Evolutionary conservation across 2,797 vertebrate genomes (phyloP), one percentile per base, ranked within the genome.

Genomic region (Lithobates pipiens): DNA sequence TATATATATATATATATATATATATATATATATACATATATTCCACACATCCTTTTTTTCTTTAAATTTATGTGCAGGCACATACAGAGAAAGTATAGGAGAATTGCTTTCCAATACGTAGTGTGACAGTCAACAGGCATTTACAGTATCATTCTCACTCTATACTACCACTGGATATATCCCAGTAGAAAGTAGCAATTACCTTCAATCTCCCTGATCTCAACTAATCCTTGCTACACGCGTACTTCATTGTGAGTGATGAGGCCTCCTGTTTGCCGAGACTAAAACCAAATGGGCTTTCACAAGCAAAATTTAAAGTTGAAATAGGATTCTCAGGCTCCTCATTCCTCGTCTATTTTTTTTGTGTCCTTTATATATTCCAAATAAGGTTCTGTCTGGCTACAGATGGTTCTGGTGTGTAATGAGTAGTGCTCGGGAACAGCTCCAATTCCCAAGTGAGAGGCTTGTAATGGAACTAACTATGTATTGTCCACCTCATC

Each of bases 281-380:
- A 96, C 95, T 96, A 95, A 97, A 95, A 96, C 96, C 96, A 98
- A 98, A 99, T 97, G 97, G 97, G 98, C 96, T 99, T 95, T 97
- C 96, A 95, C 96, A 95, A 96, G 96, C 94, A 97, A 97, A 97
- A 98, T 97, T 98, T 97, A 97, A 97, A 97, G 96, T 97, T 95
- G 96, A 98, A 97, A 99, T 98, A 95, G 96, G 97, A 98, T 99
- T 98, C 97, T 95, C 95, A 91, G 91, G 93, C 95, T 96, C 96
- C 95, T 96, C 95, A 96, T 96, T 96, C 95, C 90, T 90, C 95
- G 93, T 95, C 95, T 95, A 94, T 98, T 97, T 97, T 46, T 96
- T 96, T 72, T 90, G 85, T 95, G 95, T 95, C 95, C 95, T 97
- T 96, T 96, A 96, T 95, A 96, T 96, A 95, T 97, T 97, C 95